phyloP scores from a whole-genome alignment of 2,113 vertebrate genomes.

The Stegostoma tigrinum region DNA sequence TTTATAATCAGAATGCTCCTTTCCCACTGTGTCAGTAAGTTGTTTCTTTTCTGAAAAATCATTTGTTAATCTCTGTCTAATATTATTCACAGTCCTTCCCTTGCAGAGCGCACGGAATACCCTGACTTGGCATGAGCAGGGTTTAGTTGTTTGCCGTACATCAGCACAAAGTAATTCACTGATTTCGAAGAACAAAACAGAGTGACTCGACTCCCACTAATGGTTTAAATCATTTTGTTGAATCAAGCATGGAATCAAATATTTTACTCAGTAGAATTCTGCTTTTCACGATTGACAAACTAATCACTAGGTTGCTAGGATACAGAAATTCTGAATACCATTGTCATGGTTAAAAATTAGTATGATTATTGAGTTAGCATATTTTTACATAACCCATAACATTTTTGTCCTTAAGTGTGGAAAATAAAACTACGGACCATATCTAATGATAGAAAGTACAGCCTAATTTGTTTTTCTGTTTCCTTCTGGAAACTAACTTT shows the following conservation, averaged over 20 bases:
- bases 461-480: slow-evolving; percentile 36
- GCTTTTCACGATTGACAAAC: slow-evolving; percentile 38
- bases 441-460: slow-evolving; percentile 37
- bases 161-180: slow-evolving; percentile 35
- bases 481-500: slow-evolving; percentile 29
- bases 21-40: background rate
- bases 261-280: slow-evolving; percentile 37
- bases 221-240: slow-evolving; percentile 37
- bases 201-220: slow-evolving; percentile 32
- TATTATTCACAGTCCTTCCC: background rate
- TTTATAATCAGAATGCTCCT: background rate
- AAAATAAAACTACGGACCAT: slow-evolving; percentile 37
- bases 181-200: slow-evolving; percentile 24
- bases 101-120: background rate
- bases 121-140: background rate
- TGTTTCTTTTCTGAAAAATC: slow-evolving; percentile 14
- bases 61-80: background rate
- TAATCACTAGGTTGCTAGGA: slow-evolving; percentile 37
- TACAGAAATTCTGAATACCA: slow-evolving; percentile 36
- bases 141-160: background rate
- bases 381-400: slow-evolving; percentile 38
- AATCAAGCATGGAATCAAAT: slow-evolving; percentile 38
- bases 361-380: slow-evolving; percentile 38
- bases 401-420: slow-evolving; percentile 29
- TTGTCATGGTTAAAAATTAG: slow-evolving; percentile 38